Base-by-base conservation (phyloP, 2,888 invertebrate species). In the Agrotis ipsilon region DNA sequence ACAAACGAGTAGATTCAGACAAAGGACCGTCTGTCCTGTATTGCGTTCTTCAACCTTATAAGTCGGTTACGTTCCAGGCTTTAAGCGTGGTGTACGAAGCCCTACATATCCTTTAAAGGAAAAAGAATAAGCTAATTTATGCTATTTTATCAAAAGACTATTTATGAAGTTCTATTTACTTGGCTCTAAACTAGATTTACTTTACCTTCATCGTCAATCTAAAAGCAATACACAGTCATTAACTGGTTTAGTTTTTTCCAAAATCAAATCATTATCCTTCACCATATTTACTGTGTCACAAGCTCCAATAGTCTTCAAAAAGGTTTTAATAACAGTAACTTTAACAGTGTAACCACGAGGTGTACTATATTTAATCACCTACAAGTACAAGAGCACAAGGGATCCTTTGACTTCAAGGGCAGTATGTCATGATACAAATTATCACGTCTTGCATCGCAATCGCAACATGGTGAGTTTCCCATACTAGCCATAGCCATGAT, bases 371-470 rank as follows among this genome's bases (percentile, higher is more conserved):
- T 82, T 82, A 82, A 84, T 82, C 81, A 54, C 48, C 32, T n/a
- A 72, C 27, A 63, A 68, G 71, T 77, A 65, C 57, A 58, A 46
- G 66, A 65, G 71, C 55, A 86, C 79, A 82, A 81, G 77, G 70
- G 68, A 68, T 76, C 79, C 80, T 75, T 83, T 81, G 75, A 63
- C 67, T 85, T 76, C 86, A 88, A 87, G 89, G 88, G 72, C 84
- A 84, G 80, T 84, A 73, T 80, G 69, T 83, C 62, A 61, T 69
- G 64, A 19, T 68, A 66, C 72, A 62, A 75, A 86, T 84, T 82
- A 86, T 78, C 84, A 74, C 73, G 78, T 80, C 68, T 75, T 73
- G 59, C 18, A n/a, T n/a, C n/a, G n/a, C n/a, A n/a, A 76, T 75
- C 65, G 57, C 71, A 72, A 72, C 55, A 62, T 67, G 75, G 68